These are phyloP conservation scores for Mimas tiliae DNA, from an alignment of 2,888 invertebrate species.

Conservation along the genomic window DNA sequence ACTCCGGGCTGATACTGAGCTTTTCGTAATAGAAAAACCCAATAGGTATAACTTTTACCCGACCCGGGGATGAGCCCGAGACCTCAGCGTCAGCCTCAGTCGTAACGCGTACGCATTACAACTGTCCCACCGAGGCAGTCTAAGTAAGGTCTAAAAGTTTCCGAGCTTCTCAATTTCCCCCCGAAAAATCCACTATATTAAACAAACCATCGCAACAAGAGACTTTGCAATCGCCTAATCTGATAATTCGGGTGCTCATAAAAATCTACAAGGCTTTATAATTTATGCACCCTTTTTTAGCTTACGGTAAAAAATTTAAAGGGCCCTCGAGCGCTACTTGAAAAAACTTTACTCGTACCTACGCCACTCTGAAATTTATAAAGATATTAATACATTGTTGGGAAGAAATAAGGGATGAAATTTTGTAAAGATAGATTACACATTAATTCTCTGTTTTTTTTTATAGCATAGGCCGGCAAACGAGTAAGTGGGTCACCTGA, in stretches of 20 bases:
- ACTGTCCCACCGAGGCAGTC: too few species aligned
- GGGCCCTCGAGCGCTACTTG: conserved; percentile 10
- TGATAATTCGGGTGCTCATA: conserved; percentile 27
- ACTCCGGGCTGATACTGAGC: too few species aligned
- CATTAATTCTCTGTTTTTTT: background rate
- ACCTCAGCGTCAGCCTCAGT: too few species aligned
- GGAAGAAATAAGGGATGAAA: conserved; percentile 13
- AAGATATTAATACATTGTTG: conserved; percentile 20
- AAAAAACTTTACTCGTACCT: conserved; percentile 12
- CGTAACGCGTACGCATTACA: too few species aligned
- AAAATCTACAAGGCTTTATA: conserved; percentile 34
- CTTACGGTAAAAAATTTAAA: conserved; percentile 22
- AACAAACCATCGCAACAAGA: background rate
- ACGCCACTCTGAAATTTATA: background rate
- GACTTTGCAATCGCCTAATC: conserved; percentile 10
- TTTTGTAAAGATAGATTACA: conserved; percentile 3
- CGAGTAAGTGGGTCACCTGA: too few species aligned
- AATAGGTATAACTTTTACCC: too few species aligned
- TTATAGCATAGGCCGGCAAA: background rate
- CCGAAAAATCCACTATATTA: background rate
- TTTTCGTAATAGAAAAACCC: too few species aligned
- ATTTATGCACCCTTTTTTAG: conserved; percentile 25
- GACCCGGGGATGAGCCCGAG: too few species aligned
- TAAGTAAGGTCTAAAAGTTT: too few species aligned
- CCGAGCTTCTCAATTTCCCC: background rate